phyloP scores from a whole-genome alignment of 2,113 vertebrate genomes.

The Microtus montanus region DNA sequence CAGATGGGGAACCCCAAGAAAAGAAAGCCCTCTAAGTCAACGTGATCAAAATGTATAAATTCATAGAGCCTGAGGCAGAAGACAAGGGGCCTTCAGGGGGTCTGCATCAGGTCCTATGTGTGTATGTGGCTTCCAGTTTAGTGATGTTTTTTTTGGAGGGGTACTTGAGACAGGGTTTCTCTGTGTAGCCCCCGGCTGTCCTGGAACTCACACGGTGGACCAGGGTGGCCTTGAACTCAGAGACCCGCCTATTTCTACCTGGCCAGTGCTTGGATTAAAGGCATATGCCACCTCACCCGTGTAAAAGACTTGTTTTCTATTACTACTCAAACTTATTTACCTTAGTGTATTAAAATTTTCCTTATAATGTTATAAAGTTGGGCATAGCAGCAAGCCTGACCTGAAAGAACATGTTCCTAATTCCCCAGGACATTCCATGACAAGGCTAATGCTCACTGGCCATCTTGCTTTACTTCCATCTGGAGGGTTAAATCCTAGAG shows the following conservation, averaged over 20 bases:
- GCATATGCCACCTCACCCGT: background rate
- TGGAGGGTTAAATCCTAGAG: background rate
- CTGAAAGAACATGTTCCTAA: background rate
- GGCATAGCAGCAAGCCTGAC: background rate
- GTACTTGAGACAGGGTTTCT: background rate
- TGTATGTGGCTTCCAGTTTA: background rate
- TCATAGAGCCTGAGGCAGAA: background rate
- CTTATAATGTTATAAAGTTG: background rate
- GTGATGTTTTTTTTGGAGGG: background rate
- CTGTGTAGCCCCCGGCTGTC: background rate
- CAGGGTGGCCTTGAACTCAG: background rate
- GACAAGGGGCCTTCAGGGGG: fast-evolving
- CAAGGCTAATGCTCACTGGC: background rate
- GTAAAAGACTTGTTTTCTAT: background rate
- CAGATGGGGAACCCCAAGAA: background rate
- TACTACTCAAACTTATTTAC: background rate
- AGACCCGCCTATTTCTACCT: background rate
- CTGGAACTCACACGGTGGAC: background rate
- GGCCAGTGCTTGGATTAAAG: background rate
- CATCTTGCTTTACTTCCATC: background rate
- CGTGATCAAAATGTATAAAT: background rate
- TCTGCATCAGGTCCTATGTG: background rate
- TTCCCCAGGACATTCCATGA: background rate
- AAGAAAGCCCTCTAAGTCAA: background rate
- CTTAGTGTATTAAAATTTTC: no score